A percentile compares a stretch with the other conserved stretches of the same genome.
Conservation (phyloP, 2,113 vertebrate genomes). For the Lasiurus borealis region DNA sequence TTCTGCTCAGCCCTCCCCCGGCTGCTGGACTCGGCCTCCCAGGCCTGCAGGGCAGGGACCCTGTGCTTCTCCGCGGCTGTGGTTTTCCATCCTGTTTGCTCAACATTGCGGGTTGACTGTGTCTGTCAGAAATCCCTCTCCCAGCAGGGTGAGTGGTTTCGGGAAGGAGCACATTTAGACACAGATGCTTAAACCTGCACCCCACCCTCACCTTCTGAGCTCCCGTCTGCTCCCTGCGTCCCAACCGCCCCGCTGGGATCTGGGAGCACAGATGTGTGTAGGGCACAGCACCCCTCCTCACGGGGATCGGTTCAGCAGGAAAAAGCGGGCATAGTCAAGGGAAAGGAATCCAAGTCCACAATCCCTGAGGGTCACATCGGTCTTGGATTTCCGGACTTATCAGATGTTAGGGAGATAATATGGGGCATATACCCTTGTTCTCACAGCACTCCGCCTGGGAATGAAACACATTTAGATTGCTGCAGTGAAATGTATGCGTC, state of each 20-base stretch:
- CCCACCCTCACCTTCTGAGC: neutral
- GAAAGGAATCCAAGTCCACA: neutral
- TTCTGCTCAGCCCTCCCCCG: neutral
- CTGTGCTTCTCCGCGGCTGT: neutral
- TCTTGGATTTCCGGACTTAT: constrained; percentile 5
- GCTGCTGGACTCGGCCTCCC: neutral
- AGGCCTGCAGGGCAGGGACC: neutral
- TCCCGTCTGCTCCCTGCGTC: constrained; percentile 11
- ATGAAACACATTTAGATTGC: neutral
- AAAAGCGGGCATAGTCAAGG: neutral
- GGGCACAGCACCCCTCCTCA: neutral
- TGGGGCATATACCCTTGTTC: neutral
- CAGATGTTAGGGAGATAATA: neutral
- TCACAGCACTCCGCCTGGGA: no score
- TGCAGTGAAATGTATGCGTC: neutral
- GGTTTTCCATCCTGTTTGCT: constrained; percentile 61
- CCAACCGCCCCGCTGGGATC: neutral
- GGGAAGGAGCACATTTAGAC: constrained; percentile 45
- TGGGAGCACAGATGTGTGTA: neutral
- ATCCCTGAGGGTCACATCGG: neutral
- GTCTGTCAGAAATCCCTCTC: constrained; percentile 13
- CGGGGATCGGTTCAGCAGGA: neutral
- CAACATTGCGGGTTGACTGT: constrained; percentile 27
- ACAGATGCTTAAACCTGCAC: constrained; percentile 43
- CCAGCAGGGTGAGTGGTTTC: constrained; percentile 53